Conservation (phyloP, 2,113 vertebrate species). For the Turdus rufiventris region DNA sequence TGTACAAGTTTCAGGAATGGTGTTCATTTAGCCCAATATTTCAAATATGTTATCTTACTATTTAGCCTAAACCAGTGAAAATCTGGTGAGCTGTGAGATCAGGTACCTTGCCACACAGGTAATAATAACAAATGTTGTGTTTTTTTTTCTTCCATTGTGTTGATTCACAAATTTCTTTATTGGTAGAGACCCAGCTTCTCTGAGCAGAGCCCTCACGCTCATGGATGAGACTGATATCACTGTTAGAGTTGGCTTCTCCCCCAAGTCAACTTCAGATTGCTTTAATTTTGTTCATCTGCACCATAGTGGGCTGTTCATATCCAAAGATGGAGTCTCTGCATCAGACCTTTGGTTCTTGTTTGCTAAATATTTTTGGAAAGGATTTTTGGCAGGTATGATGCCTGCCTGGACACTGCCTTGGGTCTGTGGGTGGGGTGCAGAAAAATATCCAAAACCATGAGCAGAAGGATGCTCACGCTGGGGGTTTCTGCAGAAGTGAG, state of each 20-base stretch:
- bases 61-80: not conserved
- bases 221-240: fast-evolving
- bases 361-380: not conserved
- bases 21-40: not conserved
- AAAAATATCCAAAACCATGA: not conserved
- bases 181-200: not conserved
- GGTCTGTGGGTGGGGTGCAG: fast-evolving
- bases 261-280: not conserved
- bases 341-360: not conserved
- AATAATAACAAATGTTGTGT: not conserved
- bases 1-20: not conserved
- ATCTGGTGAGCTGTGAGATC: not conserved
- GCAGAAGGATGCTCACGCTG: not conserved
- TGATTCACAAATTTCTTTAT: not conserved
- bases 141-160: not conserved
- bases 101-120: not conserved
- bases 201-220: fast-evolving
- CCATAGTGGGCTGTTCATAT: not conserved
- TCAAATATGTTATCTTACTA: not conserved
- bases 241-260: not conserved
- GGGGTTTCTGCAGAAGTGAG: not conserved
- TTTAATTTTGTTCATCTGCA: not conserved
- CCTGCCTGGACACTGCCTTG: fast-evolving
- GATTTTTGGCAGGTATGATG: fast-evolving
- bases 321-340: not conserved